These are phyloP conservation scores for Caranx melampygus DNA, from an alignment of 2,113 vertebrate species.

Conservation along the genomic window DNA sequence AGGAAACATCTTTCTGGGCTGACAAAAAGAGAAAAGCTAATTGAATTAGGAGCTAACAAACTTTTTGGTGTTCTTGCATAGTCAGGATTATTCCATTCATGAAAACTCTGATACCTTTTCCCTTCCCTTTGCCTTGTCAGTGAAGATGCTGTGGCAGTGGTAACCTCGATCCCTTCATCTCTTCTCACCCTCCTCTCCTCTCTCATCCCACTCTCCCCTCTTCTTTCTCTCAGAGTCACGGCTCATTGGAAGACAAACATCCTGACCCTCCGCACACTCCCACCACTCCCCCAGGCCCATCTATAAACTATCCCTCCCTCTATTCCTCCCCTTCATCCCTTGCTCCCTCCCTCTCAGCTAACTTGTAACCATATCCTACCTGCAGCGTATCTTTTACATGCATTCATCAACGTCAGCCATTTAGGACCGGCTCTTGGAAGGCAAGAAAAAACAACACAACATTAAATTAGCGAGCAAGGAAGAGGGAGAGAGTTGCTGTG, in stretches of 20 bases:
- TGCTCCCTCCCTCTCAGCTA: conserved; percentile 74
- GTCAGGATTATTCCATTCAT: not conserved
- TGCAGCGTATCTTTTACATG: conserved; percentile 87
- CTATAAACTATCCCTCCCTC: conserved; percentile 78
- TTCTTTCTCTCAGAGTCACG: conserved; percentile 83
- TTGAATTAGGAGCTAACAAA: not conserved
- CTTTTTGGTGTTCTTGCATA: not conserved
- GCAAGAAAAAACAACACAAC: conserved; percentile 73
- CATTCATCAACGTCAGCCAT: conserved; percentile 89
- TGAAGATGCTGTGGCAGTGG: conserved; percentile 62
- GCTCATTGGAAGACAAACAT: conserved; percentile 89
- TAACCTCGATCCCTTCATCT: conserved; percentile 69
- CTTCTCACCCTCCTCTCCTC: conserved; percentile 72
- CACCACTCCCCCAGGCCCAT: conserved; percentile 71
- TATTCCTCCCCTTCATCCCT: conserved; percentile 69
- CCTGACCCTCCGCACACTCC: conserved; percentile 78
- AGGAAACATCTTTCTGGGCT: not conserved
- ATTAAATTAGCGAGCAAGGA: conserved; percentile 67
- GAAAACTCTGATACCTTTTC: not conserved
- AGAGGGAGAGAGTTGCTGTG: conserved; percentile 40
- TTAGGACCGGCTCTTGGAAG: conserved; percentile 80
- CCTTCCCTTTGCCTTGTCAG: conserved; percentile 11
- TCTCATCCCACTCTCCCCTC: conserved; percentile 78
- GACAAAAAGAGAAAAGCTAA: not conserved
- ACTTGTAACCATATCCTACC: conserved; percentile 88